phyloP scores from a whole-genome alignment of 2,888 invertebrate species.

The Icerya purchasi region DNA sequence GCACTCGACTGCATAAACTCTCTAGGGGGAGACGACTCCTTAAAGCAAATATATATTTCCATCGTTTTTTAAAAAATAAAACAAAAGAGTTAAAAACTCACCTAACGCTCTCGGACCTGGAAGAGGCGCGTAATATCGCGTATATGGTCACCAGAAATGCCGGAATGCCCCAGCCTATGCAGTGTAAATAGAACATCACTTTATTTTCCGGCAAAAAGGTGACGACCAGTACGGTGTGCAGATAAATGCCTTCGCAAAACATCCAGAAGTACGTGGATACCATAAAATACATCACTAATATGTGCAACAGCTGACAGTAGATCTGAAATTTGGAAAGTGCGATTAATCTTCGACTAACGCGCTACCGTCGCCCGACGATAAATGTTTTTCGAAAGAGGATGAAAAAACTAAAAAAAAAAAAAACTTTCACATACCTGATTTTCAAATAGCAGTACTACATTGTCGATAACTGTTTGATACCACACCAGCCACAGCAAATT shows the following conservation, averaged over 20 bases:
- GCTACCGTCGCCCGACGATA: too few relatives aligned
- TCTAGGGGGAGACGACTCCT: background rate
- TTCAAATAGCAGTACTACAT: slow-evolving; percentile 31
- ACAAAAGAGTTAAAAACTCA: slow-evolving; percentile 24
- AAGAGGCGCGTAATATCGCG: slow-evolving; percentile 37
- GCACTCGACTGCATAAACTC: background rate
- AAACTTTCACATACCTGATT: slow-evolving; percentile 46
- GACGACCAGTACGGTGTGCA: slow-evolving; percentile 77
- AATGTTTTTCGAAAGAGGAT: too few relatives aligned
- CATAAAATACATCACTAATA: slow-evolving; percentile 65
- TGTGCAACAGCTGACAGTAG: slow-evolving; percentile 61
- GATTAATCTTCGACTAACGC: too few relatives aligned
- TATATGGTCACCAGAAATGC: slow-evolving; percentile 42
- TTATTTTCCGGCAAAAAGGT: slow-evolving; percentile 76
- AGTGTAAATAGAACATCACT: slow-evolving; percentile 58
- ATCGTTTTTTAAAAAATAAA: background rate
- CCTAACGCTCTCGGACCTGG: slow-evolving; percentile 31
- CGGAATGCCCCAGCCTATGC: slow-evolving; percentile 68
- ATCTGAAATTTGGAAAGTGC: too few relatives aligned
- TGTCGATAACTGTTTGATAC: slow-evolving; percentile 41
- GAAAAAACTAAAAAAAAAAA: too few relatives aligned
- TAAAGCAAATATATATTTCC: background rate
- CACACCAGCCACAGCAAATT: slow-evolving; percentile 55
- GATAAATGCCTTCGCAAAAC: slow-evolving; percentile 82
- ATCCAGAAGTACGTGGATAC: slow-evolving; percentile 91